Conservation (phyloP, 1,140 invertebrate genomes). For the Neoseiulus cucumeris region DNA sequence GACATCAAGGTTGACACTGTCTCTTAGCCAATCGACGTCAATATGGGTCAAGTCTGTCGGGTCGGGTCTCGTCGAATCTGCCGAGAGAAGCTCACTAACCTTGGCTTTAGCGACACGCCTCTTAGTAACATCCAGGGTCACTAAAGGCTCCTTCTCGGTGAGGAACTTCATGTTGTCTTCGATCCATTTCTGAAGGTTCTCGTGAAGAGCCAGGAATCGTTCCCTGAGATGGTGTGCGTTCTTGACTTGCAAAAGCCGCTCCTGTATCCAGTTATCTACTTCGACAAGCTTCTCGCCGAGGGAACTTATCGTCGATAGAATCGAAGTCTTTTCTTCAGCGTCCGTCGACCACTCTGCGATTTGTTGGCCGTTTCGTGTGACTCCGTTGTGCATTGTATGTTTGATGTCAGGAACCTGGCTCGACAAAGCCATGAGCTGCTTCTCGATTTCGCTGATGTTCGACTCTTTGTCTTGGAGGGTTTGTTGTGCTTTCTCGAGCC, state of each 20-base stretch:
- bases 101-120: constrained; percentile 11
- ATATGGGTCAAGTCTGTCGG: no score
- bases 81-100: background rate
- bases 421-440: constrained; percentile 52
- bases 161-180: constrained; percentile 58
- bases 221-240: constrained; percentile 70
- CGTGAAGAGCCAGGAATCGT: constrained; percentile 57
- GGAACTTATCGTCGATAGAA: constrained; percentile 49
- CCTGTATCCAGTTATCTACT: constrained; percentile 50
- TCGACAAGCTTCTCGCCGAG: constrained; percentile 54
- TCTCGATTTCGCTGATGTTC: constrained; percentile 48
- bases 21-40: no score
- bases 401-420: constrained; percentile 45
- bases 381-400: constrained; percentile 48
- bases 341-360: constrained; percentile 57
- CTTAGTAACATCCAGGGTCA: constrained; percentile 1
- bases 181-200: constrained; percentile 58
- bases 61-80: no score
- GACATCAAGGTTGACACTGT: no score
- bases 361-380: constrained; percentile 49
- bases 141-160: constrained; percentile 1
- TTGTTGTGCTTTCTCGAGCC: constrained; percentile 57
- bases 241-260: constrained; percentile 56
- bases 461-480: constrained; percentile 52
- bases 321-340: constrained; percentile 48